A percentile compares a stretch with the other conserved stretches of the same genome.
These are phyloP conservation scores for Crepidodera aurea DNA, from an alignment of 2,888 invertebrate species.

Conservation along the genomic window DNA sequence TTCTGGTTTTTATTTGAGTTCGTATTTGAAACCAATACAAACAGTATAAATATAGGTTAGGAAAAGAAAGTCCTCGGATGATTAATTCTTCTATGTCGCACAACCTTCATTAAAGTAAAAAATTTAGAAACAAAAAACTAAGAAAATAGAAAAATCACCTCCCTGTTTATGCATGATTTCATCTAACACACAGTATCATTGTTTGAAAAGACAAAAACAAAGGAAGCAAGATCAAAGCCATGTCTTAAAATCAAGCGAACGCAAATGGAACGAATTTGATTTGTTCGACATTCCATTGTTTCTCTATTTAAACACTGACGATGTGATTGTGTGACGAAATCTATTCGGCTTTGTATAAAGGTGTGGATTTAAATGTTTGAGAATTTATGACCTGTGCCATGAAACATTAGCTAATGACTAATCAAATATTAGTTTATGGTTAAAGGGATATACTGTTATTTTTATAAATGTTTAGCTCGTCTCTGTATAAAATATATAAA, in stretches of 20 bases:
- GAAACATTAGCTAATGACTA: conserved; percentile 6
- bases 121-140: too few species aligned
- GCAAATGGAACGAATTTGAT: neutral
- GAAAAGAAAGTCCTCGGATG: too few species aligned
- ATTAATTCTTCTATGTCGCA: too few species aligned
- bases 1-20: too few species aligned
- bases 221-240: neutral
- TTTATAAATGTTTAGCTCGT: too few species aligned
- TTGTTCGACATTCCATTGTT: neutral
- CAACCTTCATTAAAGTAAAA: too few species aligned
- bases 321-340: neutral
- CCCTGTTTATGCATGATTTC: neutral
- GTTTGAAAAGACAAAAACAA: neutral
- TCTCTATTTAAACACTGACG: conserved; percentile 6
- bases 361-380: conserved; percentile 2
- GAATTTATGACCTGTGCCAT: neutral
- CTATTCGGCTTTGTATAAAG: neutral
- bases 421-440: conserved; percentile 15
- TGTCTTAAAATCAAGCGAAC: neutral
- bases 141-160: neutral
- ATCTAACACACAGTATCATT: too few species aligned
- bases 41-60: too few species aligned
- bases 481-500: too few species aligned
- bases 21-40: too few species aligned
- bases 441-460: neutral